Base-by-base conservation (phyloP, 2,888 invertebrate genomes). In the Troides oblongomaculatus region DNA sequence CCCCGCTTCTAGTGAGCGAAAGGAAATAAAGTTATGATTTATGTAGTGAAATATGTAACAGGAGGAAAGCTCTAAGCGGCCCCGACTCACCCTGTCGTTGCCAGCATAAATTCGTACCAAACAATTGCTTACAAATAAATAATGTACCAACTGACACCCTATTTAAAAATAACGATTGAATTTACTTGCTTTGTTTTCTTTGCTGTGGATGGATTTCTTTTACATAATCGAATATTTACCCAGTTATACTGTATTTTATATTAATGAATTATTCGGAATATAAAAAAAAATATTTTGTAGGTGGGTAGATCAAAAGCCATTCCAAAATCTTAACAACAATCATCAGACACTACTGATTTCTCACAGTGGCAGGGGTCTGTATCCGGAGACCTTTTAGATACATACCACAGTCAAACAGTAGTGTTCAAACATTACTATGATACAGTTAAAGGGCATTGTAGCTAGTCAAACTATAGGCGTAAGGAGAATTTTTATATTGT, bases 21-120 rank as follows among this genome's bases (percentile, higher is more conserved):
- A 90, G 91, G 91, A 90, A 91, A 91, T 91, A 90, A 91, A 91
- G 87, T 90, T 91, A 89, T 91, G 90, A 92, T 91, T 90, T 92
- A 92, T 90, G 87, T 87, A 88, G 85, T 86, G 87, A 89, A 90
- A 90, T 92, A 89, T 90, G 88, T 88, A 86, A 82, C 83, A 80
- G 79, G 77, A 77, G 78, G 81, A 81, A 77, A 79, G 81, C 82
- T 81, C 79, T 83, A 80, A 84, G 81, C 83, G 74, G 67, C 72
- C 76, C 77, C 78, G 78, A 81, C 81, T 81, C 83, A 81, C 81
- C 79, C 80, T 86, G 86, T 80, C 83, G 81, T 77, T 85, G 83
- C 82, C 83, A 83, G 81, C 81, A 84, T 86, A 87, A 81, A 86
- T 87, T 84, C 80, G 78, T 74, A 79, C 75, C 76, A 79, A 81